Conservation (phyloP, 2,797 vertebrate genomes). For the Glyptemys insculpta region DNA sequence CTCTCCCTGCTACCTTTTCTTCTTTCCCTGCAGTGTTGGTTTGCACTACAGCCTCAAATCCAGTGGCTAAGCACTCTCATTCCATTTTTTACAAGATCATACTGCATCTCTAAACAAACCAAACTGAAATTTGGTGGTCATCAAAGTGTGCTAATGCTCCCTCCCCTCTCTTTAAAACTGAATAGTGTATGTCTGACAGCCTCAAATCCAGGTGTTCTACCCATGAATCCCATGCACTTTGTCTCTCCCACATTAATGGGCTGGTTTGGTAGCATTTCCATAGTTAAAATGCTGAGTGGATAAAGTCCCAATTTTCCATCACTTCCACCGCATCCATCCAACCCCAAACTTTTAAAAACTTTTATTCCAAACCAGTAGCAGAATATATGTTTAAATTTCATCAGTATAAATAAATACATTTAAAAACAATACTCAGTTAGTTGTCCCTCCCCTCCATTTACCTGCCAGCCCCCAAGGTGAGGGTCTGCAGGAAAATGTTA, state of each 20-base stretch:
- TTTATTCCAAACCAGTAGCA: not conserved
- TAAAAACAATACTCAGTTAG: not conserved
- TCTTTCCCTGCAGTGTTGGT: not conserved
- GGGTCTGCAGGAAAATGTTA: not conserved
- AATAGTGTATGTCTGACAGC: not conserved
- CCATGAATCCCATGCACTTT: not conserved
- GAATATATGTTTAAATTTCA: not conserved
- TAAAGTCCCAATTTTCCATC: not conserved
- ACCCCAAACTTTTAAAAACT: not conserved
- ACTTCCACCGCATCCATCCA: not conserved
- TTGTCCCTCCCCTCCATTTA: not conserved
- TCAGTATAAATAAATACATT: not conserved
- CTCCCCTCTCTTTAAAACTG: not conserved
- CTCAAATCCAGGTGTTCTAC: not conserved
- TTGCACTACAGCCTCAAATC: not conserved
- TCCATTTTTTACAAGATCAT: not conserved
- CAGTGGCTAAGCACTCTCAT: not conserved
- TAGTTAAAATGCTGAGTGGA: not conserved
- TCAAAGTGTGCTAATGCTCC: not conserved
- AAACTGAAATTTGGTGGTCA: not conserved
- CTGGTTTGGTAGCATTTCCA: not conserved
- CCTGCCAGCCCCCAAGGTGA: not conserved
- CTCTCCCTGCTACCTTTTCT: not conserved
- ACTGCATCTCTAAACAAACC: not conserved
- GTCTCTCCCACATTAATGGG: not conserved